Percentiles rank a stretch among this genome's conserved stretches.
Conservation (phyloP, 1,140 invertebrate species). For the Oedothorax gibbosus region DNA sequence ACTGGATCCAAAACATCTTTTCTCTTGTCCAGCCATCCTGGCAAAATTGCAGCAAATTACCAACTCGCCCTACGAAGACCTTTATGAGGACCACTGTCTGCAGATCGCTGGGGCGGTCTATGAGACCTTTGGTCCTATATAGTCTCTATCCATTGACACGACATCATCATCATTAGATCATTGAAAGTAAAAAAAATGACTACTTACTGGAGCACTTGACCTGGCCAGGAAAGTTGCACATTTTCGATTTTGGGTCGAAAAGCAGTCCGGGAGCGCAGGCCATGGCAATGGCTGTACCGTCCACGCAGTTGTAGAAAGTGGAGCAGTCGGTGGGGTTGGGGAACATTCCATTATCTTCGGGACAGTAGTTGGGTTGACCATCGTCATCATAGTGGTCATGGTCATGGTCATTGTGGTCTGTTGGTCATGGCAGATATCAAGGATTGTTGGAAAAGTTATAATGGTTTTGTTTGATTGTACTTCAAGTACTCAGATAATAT, state of each 20-base stretch:
- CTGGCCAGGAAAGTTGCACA: constrained; percentile 47
- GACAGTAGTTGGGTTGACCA: constrained; percentile 43
- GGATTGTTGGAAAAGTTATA: not conserved
- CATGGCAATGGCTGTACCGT: constrained; percentile 21
- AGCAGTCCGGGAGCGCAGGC: constrained; percentile 39
- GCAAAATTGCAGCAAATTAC: no score
- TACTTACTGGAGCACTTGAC: constrained; percentile 50
- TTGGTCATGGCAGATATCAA: not conserved
- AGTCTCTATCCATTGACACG: no score
- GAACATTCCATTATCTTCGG: constrained; percentile 44
- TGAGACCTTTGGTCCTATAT: no score
- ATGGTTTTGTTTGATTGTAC: no score
- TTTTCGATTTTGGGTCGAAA: constrained; percentile 40
- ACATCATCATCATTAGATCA: no score
- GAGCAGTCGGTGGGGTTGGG: constrained; percentile 44
- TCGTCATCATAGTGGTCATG: constrained; percentile 30
- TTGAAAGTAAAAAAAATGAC: not conserved
- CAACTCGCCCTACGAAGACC: no score
- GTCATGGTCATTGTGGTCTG: constrained; percentile 19
- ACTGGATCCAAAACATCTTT: no score
- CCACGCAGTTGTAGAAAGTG: constrained; percentile 49
- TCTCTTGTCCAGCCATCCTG: no score
- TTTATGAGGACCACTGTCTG: no score
- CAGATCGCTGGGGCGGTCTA: no score
- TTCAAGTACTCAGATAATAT: no score